phyloP scores from a whole-genome alignment of 2,113 vertebrate genomes.

The Clarias batrachus region DNA sequence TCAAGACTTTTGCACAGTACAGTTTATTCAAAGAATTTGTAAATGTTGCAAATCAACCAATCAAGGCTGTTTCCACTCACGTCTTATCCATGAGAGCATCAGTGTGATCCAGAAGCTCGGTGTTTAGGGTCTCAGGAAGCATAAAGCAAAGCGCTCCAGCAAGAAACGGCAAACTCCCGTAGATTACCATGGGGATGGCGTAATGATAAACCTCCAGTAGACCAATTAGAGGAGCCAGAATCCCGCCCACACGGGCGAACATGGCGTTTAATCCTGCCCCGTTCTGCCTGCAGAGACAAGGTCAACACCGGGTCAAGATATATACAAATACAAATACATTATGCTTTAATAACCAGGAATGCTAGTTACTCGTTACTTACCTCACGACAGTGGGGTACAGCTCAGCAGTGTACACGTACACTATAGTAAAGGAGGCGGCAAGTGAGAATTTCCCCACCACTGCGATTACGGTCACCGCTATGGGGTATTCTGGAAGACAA shows the following conservation, averaged over 20 bases:
- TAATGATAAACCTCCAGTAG: conserved; percentile 72
- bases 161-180: conserved; percentile 65
- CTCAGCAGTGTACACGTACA: conserved; percentile 80
- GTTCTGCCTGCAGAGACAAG: conserved; percentile 71
- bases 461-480: conserved; percentile 69
- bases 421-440: conserved; percentile 65
- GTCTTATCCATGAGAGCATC: neutral
- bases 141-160: conserved; percentile 69
- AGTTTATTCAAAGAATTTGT: too few relatives aligned
- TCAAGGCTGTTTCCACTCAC: conserved; percentile 54
- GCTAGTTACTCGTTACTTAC: conserved; percentile 63
- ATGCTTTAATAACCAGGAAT: neutral
- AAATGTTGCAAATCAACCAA: neutral
- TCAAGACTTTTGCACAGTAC: too few relatives aligned
- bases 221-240: conserved; percentile 76
- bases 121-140: conserved; percentile 78
- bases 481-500: conserved; percentile 63
- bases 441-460: conserved; percentile 73
- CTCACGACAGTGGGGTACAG: conserved; percentile 83
- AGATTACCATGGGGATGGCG: conserved; percentile 77
- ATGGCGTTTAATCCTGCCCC: conserved; percentile 78
- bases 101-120: conserved; percentile 71
- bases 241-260: conserved; percentile 73
- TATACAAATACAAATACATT: neutral
- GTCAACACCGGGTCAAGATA: neutral